Evolutionary conservation across 1,140 invertebrate genomes (phyloP).

Genomic region (Cotesia typhae): DNA sequence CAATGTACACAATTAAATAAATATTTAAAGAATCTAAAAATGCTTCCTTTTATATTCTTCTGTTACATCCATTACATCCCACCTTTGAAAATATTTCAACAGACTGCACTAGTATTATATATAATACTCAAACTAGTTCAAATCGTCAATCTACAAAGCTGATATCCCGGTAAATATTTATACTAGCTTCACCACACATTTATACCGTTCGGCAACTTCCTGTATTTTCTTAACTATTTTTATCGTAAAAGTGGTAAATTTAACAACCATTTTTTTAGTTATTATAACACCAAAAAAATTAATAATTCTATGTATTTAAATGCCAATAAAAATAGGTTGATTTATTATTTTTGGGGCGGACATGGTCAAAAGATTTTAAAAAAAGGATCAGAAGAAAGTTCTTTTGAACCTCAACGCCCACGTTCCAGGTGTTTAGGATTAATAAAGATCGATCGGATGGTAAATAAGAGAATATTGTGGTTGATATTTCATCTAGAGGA

Average conservation of each 20-base stretch:
- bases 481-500: neutral
- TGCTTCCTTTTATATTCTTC: too few species aligned
- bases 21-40: too few species aligned
- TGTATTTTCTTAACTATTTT: too few species aligned
- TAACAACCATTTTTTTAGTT: neutral
- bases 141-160: conserved; percentile 12
- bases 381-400: conserved; percentile 29
- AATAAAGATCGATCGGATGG: conserved; percentile 48
- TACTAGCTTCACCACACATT: conserved; percentile 21
- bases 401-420: conserved; percentile 41
- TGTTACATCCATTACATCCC: neutral
- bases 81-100: conserved; percentile 18
- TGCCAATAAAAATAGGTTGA: neutral
- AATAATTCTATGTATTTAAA: too few species aligned
- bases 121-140: neutral
- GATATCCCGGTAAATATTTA: conserved; percentile 26
- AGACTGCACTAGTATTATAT: neutral
- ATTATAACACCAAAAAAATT: too few species aligned
- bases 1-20: too few species aligned
- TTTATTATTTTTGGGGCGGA: neutral
- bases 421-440: conserved; percentile 53
- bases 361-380: conserved; percentile 4
- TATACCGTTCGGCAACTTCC: conserved; percentile 19
- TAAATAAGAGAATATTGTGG: conserved; percentile 21
- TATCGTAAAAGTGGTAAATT: too few species aligned